Evolutionary conservation across 2,797 vertebrate genomes (phyloP).

Genomic region (Kryptolebias ocellatus): DNA sequence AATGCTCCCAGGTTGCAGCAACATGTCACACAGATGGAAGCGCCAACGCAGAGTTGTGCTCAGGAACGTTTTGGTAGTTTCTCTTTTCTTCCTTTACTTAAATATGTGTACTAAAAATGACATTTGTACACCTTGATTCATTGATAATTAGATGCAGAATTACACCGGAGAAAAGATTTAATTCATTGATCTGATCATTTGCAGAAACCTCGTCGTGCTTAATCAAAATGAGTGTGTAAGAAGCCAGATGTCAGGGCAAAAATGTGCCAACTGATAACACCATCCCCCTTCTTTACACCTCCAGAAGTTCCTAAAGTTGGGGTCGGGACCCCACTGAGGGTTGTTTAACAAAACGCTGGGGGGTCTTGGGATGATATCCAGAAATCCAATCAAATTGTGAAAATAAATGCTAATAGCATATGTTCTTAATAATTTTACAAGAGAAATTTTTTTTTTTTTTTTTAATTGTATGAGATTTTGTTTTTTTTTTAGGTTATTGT

Average conservation of each 20-base stretch:
- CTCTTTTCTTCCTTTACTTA: too few relatives aligned
- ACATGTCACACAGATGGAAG: not conserved
- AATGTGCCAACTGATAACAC: slow-evolving; percentile 70
- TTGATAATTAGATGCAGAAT: slow-evolving; percentile 3
- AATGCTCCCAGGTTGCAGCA: not conserved
- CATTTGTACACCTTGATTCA: not conserved
- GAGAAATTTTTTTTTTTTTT: too few relatives aligned
- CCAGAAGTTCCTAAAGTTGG: too few relatives aligned
- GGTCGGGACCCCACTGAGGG: too few relatives aligned
- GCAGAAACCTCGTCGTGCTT: slow-evolving; percentile 11
- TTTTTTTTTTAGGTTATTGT: too few relatives aligned
- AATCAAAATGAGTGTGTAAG: slow-evolving; percentile 19
- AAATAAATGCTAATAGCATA: too few relatives aligned
- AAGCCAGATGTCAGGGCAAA: slow-evolving; percentile 59
- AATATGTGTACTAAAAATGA: not conserved
- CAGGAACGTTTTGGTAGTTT: too few relatives aligned
- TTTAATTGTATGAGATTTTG: too few relatives aligned
- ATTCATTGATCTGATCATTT: slow-evolving; percentile 18
- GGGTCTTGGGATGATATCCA: too few relatives aligned
- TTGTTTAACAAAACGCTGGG: too few relatives aligned
- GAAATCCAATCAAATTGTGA: too few relatives aligned
- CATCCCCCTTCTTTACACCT: slow-evolving; percentile 31
- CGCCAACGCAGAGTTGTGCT: not conserved
- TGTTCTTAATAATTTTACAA: too few relatives aligned
- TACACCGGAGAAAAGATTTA: slow-evolving; percentile 8